phyloP scores from a whole-genome alignment of 1,140 invertebrate species.

The Popillia japonica region DNA sequence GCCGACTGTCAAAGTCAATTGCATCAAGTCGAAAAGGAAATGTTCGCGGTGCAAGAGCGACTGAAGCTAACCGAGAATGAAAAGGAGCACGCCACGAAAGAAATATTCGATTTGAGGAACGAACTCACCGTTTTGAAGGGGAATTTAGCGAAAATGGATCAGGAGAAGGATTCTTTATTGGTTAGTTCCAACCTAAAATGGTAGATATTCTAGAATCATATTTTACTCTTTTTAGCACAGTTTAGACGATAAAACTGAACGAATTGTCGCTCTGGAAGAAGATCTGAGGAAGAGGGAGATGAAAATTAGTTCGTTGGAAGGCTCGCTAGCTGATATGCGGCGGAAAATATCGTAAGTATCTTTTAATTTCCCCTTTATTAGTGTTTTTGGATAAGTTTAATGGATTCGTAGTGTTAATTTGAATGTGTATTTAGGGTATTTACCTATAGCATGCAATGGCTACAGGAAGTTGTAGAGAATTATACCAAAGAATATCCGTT shows the following conservation, averaged over 20 bases:
- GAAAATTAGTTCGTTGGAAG: conserved; percentile 46
- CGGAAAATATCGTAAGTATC: conserved; percentile 55
- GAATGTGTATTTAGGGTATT: conserved; percentile 21
- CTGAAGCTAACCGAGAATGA: conserved; percentile 49
- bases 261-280: conserved; percentile 53
- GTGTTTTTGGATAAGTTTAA: neutral
- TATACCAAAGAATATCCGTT: conserved; percentile 1
- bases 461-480: conserved; percentile 14
- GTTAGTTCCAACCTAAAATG: too few relatives aligned
- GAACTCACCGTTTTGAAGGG: conserved; percentile 54
- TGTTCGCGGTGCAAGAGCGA: conserved; percentile 51
- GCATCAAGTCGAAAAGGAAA: conserved; percentile 52
- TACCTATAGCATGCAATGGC: conserved; percentile 18
- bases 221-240: conserved; percentile 52
- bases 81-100: conserved; percentile 46
- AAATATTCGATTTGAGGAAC: conserved; percentile 50
- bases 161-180: conserved; percentile 58
- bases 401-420: neutral
- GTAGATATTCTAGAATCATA: conserved; percentile 28
- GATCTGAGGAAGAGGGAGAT: conserved; percentile 51
- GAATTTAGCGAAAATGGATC: conserved; percentile 56
- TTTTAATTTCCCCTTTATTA: neutral
- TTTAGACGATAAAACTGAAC: conserved; percentile 59
- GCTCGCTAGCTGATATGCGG: conserved; percentile 50
- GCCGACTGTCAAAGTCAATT: conserved; percentile 56